phyloP scores from a whole-genome alignment of 2,797 vertebrate species.

The Lophius americanus region DNA sequence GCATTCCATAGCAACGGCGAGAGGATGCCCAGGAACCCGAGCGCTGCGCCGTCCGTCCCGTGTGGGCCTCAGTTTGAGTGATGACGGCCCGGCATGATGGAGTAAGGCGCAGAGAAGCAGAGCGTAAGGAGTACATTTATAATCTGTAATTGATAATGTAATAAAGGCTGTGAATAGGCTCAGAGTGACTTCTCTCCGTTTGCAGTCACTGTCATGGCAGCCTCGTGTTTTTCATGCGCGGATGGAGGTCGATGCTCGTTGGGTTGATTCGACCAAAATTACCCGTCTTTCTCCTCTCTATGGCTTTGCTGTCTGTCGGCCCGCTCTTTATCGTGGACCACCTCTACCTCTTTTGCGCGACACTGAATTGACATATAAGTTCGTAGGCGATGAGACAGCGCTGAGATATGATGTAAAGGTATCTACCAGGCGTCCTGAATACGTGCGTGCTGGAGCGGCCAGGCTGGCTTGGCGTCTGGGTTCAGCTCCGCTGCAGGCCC shows the following conservation, averaged over 20 bases:
- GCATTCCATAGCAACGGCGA: slow-evolving; percentile 73
- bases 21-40: slow-evolving; percentile 62
- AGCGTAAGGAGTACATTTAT: slow-evolving; percentile 78
- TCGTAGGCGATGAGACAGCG: slow-evolving; percentile 73
- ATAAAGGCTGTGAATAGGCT: slow-evolving; percentile 79
- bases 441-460: slow-evolving; percentile 68
- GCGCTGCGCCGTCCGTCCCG: slow-evolving; percentile 66
- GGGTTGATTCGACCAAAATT: slow-evolving; percentile 64
- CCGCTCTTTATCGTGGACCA: slow-evolving; percentile 69
- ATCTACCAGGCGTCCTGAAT: slow-evolving; percentile 75
- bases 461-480: slow-evolving; percentile 59
- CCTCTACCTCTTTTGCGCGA: slow-evolving; percentile 76
- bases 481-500: slow-evolving; percentile 73
- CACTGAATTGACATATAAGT: slow-evolving; percentile 79
- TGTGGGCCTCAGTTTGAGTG: slow-evolving; percentile 81
- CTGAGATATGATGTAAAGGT: slow-evolving; percentile 82
- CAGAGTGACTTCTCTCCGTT: slow-evolving; percentile 66
- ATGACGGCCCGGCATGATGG: slow-evolving; percentile 82
- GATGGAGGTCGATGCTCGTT: slow-evolving; percentile 35
- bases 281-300: slow-evolving; percentile 51
- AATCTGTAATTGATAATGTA: slow-evolving; percentile 84
- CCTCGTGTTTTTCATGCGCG: slow-evolving; percentile 63
- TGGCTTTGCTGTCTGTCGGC: slow-evolving; percentile 68
- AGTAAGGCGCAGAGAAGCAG: slow-evolving; percentile 76
- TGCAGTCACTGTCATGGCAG: slow-evolving; percentile 67